These are phyloP conservation scores for Miniopterus natalensis DNA, from an alignment of 2,113 vertebrate species.

Conservation along the genomic window DNA sequence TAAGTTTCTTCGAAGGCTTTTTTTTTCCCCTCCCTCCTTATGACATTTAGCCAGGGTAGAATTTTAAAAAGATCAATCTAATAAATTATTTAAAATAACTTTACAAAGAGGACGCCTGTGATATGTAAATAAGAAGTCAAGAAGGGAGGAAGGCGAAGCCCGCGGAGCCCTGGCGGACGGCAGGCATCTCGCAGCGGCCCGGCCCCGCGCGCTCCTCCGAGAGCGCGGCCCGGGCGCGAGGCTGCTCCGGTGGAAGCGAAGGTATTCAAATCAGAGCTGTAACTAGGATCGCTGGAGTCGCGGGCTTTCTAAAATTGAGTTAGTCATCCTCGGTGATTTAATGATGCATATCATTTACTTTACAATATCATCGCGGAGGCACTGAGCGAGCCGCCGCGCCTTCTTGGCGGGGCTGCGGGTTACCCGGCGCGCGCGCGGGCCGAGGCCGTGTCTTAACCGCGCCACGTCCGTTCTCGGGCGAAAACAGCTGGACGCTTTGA, in stretches of 20 bases:
- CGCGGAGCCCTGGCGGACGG: constrained; percentile 74
- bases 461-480: constrained; percentile 82
- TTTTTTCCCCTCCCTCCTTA: constrained; percentile 71
- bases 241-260: constrained; percentile 80
- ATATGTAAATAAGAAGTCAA: constrained; percentile 88
- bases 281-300: constrained; percentile 80
- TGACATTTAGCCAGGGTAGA: constrained; percentile 86
- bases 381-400: constrained; percentile 57
- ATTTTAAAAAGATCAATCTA: constrained; percentile 90
- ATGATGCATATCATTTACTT: constrained; percentile 85
- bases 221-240: constrained; percentile 69
- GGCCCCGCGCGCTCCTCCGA: constrained; percentile 66
- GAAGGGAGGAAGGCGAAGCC: constrained; percentile 71
- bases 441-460: constrained; percentile 76
- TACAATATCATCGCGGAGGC: constrained; percentile 80
- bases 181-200: constrained; percentile 60
- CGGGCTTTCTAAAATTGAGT: constrained; percentile 81
- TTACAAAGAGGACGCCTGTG: constrained; percentile 85
- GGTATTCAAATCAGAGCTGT: constrained; percentile 78
- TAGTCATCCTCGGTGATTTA: constrained; percentile 82
- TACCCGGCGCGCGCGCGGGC: no score
- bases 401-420: constrained; percentile 23
- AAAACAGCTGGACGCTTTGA: constrained; percentile 88
- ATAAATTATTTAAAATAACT: constrained; percentile 91
- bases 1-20: constrained; percentile 88